Conservation (phyloP, 1,140 invertebrate genomes). For the Drosophila burlai region DNA sequence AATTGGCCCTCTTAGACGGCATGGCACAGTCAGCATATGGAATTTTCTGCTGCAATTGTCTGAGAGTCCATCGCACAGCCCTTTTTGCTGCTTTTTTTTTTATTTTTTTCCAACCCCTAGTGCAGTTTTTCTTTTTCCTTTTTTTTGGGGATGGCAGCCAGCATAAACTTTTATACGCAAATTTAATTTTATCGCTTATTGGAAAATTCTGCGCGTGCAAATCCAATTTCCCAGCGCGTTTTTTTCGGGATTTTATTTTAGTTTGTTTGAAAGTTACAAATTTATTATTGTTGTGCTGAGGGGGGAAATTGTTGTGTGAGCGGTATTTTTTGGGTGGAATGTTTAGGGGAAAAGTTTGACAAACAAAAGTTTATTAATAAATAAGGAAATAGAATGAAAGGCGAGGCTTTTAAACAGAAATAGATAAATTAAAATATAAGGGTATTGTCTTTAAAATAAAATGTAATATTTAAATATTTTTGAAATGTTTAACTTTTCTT, state of each 20-base stretch:
- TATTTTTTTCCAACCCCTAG: conserved; percentile 9
- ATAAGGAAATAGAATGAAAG: not conserved
- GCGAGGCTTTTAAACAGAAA: not conserved
- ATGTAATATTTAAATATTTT: not conserved
- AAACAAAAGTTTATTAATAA: conserved; percentile 7
- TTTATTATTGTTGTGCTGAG: conserved; percentile 23
- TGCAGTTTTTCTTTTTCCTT: conserved; percentile 15
- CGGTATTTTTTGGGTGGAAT: conserved; percentile 1
- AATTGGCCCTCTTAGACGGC: conserved; percentile 34
- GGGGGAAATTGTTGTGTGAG: not conserved
- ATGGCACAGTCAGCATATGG: conserved; percentile 42
- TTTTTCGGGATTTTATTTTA: conserved; percentile 15
- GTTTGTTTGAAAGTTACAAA: conserved; percentile 35
- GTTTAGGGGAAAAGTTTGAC: not conserved
- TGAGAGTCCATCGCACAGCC: conserved; percentile 12
- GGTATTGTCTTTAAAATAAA: not conserved
- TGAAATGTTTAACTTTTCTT: not conserved
- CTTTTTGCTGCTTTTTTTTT: conserved; percentile 12
- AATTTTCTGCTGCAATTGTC: conserved; percentile 52
- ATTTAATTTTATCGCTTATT: conserved; percentile 52
- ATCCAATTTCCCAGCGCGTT: conserved; percentile 25
- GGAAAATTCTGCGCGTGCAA: conserved; percentile 41
- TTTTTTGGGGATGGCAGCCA: conserved; percentile 13
- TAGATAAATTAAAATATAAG: not conserved
- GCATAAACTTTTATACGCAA: conserved; percentile 48